Conservation (phyloP, 2,113 vertebrate genomes). For the Cervus canadensis region DNA sequence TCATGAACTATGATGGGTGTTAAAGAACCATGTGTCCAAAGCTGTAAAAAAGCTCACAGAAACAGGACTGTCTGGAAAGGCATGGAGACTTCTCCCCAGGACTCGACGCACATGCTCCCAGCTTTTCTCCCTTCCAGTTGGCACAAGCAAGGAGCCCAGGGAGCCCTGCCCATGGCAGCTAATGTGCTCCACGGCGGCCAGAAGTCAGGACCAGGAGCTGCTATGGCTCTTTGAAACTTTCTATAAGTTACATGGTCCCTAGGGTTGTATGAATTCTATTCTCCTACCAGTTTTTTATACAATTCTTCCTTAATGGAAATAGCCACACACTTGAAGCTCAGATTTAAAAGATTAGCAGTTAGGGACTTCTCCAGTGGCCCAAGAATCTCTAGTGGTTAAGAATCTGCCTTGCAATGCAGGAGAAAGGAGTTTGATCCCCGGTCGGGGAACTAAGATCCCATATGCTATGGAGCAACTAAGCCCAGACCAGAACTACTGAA, state of each 20-base stretch:
- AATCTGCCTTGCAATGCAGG: neutral
- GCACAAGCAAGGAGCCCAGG: neutral
- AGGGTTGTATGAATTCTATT: neutral
- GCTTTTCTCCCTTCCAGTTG: neutral
- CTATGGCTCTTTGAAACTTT: neutral
- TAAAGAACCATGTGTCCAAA: neutral
- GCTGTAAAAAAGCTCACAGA: neutral
- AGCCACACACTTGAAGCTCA: neutral
- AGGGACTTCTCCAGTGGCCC: neutral
- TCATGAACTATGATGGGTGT: neutral
- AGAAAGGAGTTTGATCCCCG: neutral
- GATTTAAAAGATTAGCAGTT: neutral
- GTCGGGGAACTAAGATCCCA: neutral
- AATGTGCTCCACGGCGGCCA: neutral
- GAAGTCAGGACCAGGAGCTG: neutral
- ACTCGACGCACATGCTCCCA: rapidly evolving
- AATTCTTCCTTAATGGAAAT: neutral
- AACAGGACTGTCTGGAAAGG: neutral
- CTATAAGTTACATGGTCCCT: neutral
- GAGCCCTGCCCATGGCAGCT: neutral
- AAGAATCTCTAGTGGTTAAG: neutral
- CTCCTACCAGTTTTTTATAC: neutral
- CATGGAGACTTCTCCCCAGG: rapidly evolving
- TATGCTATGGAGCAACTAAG: neutral
- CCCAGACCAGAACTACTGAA: neutral